Base-by-base conservation (phyloP, 2,113 vertebrate species). In the Castor canadensis region DNA sequence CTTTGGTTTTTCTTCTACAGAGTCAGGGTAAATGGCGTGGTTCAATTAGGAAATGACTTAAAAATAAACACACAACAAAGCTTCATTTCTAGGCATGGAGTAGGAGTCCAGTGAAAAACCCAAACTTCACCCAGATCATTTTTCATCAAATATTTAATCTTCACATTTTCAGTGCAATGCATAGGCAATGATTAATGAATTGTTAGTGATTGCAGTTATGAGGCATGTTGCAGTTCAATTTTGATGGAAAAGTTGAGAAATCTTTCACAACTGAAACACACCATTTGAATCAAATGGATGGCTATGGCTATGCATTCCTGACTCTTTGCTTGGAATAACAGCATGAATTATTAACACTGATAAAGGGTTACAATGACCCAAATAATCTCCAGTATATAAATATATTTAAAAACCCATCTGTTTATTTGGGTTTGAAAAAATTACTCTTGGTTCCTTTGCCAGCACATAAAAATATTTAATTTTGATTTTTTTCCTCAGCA, bases 401-500 rank as follows among this genome's bases (percentile, higher is more conserved):
- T 45, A 10, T 38, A 7, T 8, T 60, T 15, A 47, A 73, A 69
- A 73, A 75, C 54, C 28, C 43, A 71, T 66, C 22, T 87, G 83
- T 58, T 22, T 67, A 66, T 83, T 81, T 71, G 38, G 5, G 2
- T 28, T 62, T 93, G 26, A 56, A 91, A 84, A 82, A 52, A 66
- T 49, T 81, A 40, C 26, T 72, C 81, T 64, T 85, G 38, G 40
- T 9, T 6, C 24, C 22, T 93, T 96, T 94, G 24, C 26, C 15
- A 54, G 1, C 77, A 17, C 52, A 73, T 8, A 81, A 54, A 87
- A 58, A 24, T 1, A n/a, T 54, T n/a, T 45, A 80, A 69, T 79
- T 67, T 75, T 82, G 38, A 30, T 0, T 87, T 92, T 87, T 92
- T 96, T 92, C 35, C 66, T 95, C 75, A 95, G 38, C 38, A 83